A percentile compares a stretch with the other conserved stretches of the same genome.
Conservation (phyloP, 2,113 vertebrate genomes). For the Channa argus region DNA sequence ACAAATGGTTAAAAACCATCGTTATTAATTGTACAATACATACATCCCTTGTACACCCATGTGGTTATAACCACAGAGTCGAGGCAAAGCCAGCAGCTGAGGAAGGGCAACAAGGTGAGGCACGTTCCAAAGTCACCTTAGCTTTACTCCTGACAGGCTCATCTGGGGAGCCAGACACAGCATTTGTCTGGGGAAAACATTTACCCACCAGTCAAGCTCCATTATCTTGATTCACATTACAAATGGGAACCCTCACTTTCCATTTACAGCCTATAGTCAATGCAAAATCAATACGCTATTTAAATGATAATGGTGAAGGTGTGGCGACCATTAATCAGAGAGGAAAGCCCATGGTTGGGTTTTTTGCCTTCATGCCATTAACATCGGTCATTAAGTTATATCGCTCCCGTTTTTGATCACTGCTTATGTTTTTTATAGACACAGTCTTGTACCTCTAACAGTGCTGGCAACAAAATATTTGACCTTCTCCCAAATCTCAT, state of each 20-base stretch:
- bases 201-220: conserved; percentile 33
- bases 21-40: neutral
- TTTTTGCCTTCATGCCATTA: conserved; percentile 1
- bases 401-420: neutral
- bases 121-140: conserved; percentile 58
- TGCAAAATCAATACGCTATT: conserved; percentile 70
- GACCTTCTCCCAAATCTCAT: too few species aligned
- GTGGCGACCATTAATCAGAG: conserved; percentile 37
- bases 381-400: neutral
- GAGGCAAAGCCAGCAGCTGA: neutral
- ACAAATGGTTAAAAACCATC: neutral
- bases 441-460: too few species aligned
- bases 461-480: too few species aligned
- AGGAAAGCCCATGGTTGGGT: neutral
- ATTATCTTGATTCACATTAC: conserved; percentile 33
- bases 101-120: neutral
- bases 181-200: conserved; percentile 29
- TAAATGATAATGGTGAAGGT: conserved; percentile 63
- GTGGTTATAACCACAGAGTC: neutral
- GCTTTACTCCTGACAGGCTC: conserved; percentile 18
- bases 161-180: conserved; percentile 13
- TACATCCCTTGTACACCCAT: neutral
- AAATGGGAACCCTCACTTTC: conserved; percentile 13
- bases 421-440: too few species aligned
- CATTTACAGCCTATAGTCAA: conserved; percentile 41